phyloP scores from a whole-genome alignment of 2,888 invertebrate species.

The Agapostemon virescens region DNA sequence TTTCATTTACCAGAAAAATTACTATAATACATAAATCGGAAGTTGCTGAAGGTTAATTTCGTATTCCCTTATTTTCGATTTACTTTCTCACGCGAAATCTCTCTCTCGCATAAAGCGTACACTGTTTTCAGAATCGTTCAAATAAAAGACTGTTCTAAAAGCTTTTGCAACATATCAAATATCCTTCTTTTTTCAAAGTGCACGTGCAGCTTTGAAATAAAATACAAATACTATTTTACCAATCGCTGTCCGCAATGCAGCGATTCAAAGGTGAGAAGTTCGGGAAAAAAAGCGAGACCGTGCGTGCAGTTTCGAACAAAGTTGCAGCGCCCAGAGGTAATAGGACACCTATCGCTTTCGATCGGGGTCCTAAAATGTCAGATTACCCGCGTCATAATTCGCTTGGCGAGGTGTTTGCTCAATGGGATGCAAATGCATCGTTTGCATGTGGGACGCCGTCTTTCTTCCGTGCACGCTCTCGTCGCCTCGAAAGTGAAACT shows the following conservation, averaged over 20 bases:
- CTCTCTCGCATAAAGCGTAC: too few relatives aligned
- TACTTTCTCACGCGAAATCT: too few relatives aligned
- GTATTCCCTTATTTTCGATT: too few relatives aligned
- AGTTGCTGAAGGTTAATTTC: too few relatives aligned
- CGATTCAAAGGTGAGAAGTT: background rate
- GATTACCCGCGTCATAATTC: conserved; percentile 22
- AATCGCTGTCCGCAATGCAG: background rate
- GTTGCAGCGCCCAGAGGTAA: background rate
- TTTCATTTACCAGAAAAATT: too few relatives aligned
- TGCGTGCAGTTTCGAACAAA: background rate
- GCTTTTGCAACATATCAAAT: too few relatives aligned
- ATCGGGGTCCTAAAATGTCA: conserved; percentile 30
- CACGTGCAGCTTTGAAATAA: background rate
- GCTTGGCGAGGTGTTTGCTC: conserved; percentile 17
- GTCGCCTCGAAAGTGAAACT: conserved; percentile 15
- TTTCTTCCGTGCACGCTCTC: conserved; percentile 22
- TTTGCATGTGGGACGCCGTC: conserved; percentile 31
- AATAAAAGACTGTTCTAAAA: too few relatives aligned
- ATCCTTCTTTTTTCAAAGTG: too few relatives aligned
- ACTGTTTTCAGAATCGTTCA: too few relatives aligned
- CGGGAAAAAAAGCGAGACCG: background rate
- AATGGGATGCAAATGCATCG: conserved; percentile 36
- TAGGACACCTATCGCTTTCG: conserved; percentile 3
- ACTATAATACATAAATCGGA: too few relatives aligned
- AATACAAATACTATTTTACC: background rate